Evolutionary conservation across 2,113 vertebrate genomes (phyloP).

Genomic region (Crotalus viridis): DNA sequence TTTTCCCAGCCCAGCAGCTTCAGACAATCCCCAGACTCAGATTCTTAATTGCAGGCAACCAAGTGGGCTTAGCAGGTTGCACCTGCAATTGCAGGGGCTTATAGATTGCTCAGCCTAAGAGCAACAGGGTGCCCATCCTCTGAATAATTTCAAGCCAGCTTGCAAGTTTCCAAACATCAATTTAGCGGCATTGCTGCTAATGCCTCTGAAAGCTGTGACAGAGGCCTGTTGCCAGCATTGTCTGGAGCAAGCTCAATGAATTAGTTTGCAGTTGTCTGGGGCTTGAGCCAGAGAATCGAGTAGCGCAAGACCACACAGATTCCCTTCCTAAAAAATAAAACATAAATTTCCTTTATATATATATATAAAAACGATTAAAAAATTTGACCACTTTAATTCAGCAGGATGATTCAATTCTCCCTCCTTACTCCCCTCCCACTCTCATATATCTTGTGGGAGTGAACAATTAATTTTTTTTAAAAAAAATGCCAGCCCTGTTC

Average conservation of each 20-base stretch:
- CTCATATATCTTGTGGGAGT: background rate
- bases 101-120: background rate
- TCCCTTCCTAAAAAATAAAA: conserved; percentile 7
- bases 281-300: conserved; percentile 13
- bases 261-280: background rate
- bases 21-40: background rate
- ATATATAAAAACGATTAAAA: background rate
- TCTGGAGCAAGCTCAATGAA: background rate
- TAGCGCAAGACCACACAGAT: conserved; percentile 13
- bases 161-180: background rate
- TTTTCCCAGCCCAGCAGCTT: background rate
- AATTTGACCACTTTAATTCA: conserved; percentile 1
- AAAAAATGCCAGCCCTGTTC: background rate
- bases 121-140: background rate
- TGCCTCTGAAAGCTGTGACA: background rate
- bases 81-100: background rate
- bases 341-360: background rate
- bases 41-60: background rate
- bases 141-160: background rate
- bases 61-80: background rate
- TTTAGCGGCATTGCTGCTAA: background rate
- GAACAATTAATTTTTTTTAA: background rate
- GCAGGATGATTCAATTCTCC: background rate
- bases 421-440: background rate
- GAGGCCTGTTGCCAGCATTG: background rate